Evolutionary conservation across 2,797 vertebrate species (phyloP).

Genomic region (Sebastes glaucus): DNA sequence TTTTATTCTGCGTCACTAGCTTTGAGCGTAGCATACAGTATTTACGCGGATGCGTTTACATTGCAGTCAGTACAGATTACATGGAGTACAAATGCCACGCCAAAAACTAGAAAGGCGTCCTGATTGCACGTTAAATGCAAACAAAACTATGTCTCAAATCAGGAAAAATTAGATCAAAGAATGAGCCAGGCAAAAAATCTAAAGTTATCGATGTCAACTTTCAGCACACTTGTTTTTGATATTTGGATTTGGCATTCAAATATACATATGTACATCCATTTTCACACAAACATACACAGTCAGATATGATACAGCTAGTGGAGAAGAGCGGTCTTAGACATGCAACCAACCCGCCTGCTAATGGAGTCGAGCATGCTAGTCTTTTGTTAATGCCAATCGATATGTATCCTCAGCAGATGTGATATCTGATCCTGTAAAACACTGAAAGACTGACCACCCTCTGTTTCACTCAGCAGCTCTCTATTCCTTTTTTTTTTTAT

Average conservation of each 20-base stretch:
- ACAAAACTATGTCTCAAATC: not conserved
- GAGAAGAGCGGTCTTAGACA: not conserved
- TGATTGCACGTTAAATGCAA: no score
- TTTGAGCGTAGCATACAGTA: no score
- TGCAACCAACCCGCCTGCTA: constrained; percentile 47
- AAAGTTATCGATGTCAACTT: not conserved
- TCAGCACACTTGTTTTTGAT: not conserved
- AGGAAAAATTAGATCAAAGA: not conserved
- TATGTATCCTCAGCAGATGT: constrained; percentile 68
- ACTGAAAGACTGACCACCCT: constrained; percentile 54
- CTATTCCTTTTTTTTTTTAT: constrained; percentile 2
- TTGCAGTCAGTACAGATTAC: no score
- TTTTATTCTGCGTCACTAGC: no score
- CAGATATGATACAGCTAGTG: not conserved
- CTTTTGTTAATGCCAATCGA: constrained; percentile 77
- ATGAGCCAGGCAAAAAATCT: not conserved
- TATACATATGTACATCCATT: not conserved
- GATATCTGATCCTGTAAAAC: constrained; percentile 77
- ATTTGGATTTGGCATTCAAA: not conserved
- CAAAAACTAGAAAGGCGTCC: no score
- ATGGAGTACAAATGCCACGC: no score
- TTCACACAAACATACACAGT: constrained; percentile 1
- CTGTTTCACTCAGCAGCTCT: constrained; percentile 32
- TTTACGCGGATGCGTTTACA: no score
- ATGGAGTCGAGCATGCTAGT: constrained; percentile 68